phyloP scores from a whole-genome alignment of 2,888 invertebrate species.

The Apotomis turbidana region DNA sequence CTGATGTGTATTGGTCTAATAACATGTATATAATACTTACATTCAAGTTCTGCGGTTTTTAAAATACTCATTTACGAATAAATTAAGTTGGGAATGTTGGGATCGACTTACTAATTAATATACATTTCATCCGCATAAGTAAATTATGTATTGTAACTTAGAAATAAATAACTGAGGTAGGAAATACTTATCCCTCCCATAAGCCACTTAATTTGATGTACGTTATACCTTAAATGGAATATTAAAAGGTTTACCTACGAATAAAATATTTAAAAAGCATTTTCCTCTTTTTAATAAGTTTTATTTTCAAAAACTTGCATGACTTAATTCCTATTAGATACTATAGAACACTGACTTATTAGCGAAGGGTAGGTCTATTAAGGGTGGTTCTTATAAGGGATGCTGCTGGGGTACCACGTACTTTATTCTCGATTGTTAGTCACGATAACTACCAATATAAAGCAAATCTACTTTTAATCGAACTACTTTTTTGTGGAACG shows the following conservation, averaged over 20 bases:
- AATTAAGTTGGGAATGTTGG: too few species aligned
- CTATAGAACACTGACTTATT: slow-evolving; percentile 52
- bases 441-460: not conserved
- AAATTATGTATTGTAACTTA: not conserved
- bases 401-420: slow-evolving; percentile 51
- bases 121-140: not conserved
- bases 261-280: too few species aligned
- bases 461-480: too few species aligned
- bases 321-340: slow-evolving; percentile 13
- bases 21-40: not conserved
- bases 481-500: too few species aligned
- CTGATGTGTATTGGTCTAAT: slow-evolving; percentile 1
- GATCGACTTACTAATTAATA: too few species aligned
- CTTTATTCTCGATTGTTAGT: slow-evolving; percentile 41
- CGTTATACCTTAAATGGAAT: too few species aligned
- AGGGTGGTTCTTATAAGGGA: slow-evolving; percentile 58
- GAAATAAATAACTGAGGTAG: too few species aligned
- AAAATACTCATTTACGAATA: not conserved
- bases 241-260: too few species aligned
- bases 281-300: too few species aligned
- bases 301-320: not conserved
- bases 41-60: not conserved
- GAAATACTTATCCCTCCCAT: too few species aligned
- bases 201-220: too few species aligned
- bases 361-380: slow-evolving; percentile 64